Evolutionary conservation across 1,140 invertebrate genomes (phyloP).

Genomic region (Drosophila tristis): DNA sequence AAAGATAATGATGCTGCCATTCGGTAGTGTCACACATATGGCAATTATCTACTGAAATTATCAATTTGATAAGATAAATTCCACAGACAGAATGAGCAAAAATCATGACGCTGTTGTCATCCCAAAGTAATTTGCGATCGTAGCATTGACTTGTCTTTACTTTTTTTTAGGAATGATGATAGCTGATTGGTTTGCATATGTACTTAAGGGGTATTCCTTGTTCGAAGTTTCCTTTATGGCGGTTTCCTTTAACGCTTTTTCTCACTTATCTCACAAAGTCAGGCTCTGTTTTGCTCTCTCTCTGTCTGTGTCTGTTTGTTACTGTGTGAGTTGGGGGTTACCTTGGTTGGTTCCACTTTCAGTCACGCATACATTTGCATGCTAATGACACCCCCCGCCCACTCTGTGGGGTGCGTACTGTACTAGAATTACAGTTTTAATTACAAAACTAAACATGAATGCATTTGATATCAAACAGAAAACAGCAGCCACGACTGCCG

Average conservation of each 20-base stretch:
- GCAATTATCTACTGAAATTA: too few species aligned
- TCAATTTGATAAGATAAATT: too few species aligned
- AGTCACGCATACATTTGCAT: constrained; percentile 75
- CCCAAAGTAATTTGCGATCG: too few species aligned
- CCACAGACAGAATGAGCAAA: too few species aligned
- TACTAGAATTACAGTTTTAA: constrained; percentile 73
- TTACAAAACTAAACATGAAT: constrained; percentile 81
- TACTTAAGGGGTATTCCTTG: not conserved
- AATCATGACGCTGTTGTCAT: too few species aligned
- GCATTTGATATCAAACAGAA: constrained; percentile 73
- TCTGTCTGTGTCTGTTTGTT: constrained; percentile 15
- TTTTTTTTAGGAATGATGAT: too few species aligned
- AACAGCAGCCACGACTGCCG: constrained; percentile 35
- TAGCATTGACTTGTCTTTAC: too few species aligned
- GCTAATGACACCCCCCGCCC: constrained; percentile 49
- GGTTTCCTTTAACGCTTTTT: constrained; percentile 2
- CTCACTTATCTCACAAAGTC: constrained; percentile 61
- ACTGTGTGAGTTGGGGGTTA: constrained; percentile 21
- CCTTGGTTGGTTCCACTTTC: constrained; percentile 53
- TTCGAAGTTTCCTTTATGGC: too few species aligned
- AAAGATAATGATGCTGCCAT: too few species aligned
- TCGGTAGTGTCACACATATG: too few species aligned
- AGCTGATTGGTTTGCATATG: not conserved
- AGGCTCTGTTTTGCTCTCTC: constrained; percentile 35
- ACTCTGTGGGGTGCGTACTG: not conserved